Evolutionary conservation across 1,140 invertebrate species (phyloP).

Genomic region (Globodera rostochiensis): DNA sequence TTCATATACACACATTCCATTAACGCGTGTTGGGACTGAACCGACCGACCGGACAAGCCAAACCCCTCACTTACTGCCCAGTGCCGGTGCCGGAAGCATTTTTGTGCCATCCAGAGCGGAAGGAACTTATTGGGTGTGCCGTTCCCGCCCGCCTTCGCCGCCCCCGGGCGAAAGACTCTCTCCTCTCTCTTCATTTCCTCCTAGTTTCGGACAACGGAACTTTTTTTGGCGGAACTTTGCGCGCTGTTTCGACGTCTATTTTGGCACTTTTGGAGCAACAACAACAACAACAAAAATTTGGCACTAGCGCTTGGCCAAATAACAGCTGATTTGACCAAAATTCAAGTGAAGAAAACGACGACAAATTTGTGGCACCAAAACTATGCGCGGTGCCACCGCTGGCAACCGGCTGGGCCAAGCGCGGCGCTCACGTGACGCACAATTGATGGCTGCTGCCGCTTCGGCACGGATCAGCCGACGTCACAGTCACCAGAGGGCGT

Average conservation of each 20-base stretch:
- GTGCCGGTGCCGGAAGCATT: neutral
- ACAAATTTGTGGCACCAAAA: neutral
- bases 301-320: too few relatives aligned
- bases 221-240: neutral
- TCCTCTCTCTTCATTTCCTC: neutral
- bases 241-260: neutral
- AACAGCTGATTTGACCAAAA: neutral
- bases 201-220: too few relatives aligned
- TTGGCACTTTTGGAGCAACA: neutral
- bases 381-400: conserved; percentile 17
- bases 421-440: conserved; percentile 18
- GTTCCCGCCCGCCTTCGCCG: too few relatives aligned
- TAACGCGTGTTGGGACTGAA: neutral
- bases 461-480: conserved; percentile 21
- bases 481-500: conserved; percentile 21
- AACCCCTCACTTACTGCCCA: neutral
- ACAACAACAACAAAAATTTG: neutral
- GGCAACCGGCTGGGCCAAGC: conserved; percentile 24
- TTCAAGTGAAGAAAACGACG: neutral
- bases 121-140: neutral
- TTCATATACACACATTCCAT: neutral
- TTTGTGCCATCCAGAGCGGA: neutral
- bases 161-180: too few relatives aligned
- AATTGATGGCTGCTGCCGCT: conserved; percentile 13
- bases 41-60: too few relatives aligned